A percentile compares a stretch with the other conserved stretches of the same genome.
Conservation (phyloP, 2,888 invertebrate species). For the Eumerus sabulonum region DNA sequence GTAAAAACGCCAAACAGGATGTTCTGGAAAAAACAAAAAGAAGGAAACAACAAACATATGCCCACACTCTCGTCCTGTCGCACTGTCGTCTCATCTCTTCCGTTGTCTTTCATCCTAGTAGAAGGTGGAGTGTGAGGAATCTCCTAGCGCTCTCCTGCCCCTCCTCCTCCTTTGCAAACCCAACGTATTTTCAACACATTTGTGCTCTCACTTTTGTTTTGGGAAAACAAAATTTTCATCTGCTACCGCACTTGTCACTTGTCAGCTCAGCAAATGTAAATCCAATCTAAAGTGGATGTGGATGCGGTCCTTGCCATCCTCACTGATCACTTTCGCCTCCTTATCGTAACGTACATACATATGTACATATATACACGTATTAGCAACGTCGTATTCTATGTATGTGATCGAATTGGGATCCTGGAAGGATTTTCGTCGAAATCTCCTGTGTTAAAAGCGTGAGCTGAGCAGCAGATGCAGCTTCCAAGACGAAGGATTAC, state of each 20-base stretch:
- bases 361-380: background rate
- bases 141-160: too few relatives aligned
- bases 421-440: background rate
- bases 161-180: background rate
- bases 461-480: background rate
- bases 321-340: background rate
- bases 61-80: constrained; percentile 5
- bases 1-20: background rate
- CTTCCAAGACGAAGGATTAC: background rate
- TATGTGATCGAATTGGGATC: too few relatives aligned
- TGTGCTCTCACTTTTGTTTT: constrained; percentile 41
- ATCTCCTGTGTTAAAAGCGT: background rate
- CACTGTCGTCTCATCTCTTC: background rate
- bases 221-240: constrained; percentile 61
- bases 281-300: constrained; percentile 67
- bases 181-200: constrained; percentile 59
- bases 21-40: constrained; percentile 11
- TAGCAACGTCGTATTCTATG: background rate
- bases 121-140: too few relatives aligned
- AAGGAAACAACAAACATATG: too few relatives aligned
- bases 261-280: constrained; percentile 69
- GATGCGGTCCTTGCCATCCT: background rate
- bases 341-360: constrained; percentile 6
- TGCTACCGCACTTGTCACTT: constrained; percentile 68
- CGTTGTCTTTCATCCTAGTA: too few relatives aligned